phyloP scores from a whole-genome alignment of 2,797 vertebrate species.

The Masticophis lateralis region DNA sequence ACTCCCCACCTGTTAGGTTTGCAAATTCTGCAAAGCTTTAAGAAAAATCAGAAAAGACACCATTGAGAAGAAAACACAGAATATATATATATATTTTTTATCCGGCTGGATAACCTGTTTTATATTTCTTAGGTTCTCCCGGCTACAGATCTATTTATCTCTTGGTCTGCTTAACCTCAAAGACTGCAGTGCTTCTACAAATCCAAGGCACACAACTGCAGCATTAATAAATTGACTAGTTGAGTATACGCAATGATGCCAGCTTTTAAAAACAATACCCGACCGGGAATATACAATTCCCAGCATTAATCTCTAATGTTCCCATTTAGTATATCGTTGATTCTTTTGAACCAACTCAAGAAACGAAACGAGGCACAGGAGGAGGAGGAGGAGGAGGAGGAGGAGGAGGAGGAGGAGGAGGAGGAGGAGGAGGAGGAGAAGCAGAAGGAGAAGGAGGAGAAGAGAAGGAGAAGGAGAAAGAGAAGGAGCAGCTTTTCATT shows the following conservation, averaged over 20 bases:
- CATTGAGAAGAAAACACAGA: slow-evolving; percentile 11
- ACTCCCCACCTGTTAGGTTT: slow-evolving; percentile 27
- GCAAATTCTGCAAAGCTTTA: slow-evolving; percentile 28
- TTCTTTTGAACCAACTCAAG: slow-evolving; percentile 1
- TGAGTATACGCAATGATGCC: slow-evolving; percentile 1
- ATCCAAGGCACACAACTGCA: not conserved
- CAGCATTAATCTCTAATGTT: not conserved
- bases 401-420: no score
- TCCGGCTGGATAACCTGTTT: slow-evolving; percentile 6
- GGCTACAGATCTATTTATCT: not conserved
- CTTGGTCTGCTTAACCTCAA: not conserved
- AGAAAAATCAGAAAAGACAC: not conserved
- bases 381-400: no score
- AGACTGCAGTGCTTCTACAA: not conserved
- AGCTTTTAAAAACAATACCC: slow-evolving; percentile 13
- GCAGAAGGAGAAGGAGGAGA: no score
- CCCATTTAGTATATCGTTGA: not conserved
- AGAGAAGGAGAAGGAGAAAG: no score
- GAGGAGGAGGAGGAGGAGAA: no score
- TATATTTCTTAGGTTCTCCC: slow-evolving; percentile 20
- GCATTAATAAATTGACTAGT: slow-evolving; percentile 20
- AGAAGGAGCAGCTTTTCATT: not conserved
- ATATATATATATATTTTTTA: no score
- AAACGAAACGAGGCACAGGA: not conserved
- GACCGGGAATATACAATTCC: not conserved